Evolutionary conservation across 2,797 vertebrate genomes (phyloP), one percentile per base, ranked within the genome.

Genomic region (Pangasius krempfi): DNA sequence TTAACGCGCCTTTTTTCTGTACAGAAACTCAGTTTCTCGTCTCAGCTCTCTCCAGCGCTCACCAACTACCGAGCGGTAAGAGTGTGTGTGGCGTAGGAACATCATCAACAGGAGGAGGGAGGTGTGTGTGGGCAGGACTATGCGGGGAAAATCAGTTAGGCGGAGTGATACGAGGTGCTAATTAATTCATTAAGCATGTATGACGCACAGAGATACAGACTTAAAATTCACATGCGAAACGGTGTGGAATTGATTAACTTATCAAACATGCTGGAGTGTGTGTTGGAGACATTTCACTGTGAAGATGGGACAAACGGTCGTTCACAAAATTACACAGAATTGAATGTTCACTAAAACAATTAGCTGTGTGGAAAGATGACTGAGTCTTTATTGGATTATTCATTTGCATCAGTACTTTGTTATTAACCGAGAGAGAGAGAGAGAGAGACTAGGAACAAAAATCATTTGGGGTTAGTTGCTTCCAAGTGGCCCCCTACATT

Each of bases 121-220:
- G 85, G 88, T 50, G 88, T 62, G 86, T 25, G 86, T 83, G 87
- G 56, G 89, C 79, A 78, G 66, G 85, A 79, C 86, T 70, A 40
- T 60, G 85, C n/a, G 60, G n/a, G n/a, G 44, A 82, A 75, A 89
- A 89, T 92, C 89, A 94, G 92, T 93, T 92, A 94, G 95, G 96
- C 97, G 97, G 96, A 97, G 92, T 95, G 95, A 97, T 97, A 95
- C 92, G 93, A 87, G 80, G 89, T 90, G 92, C 92, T 93, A 92
- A 93, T 95, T 93, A 92, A 94, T 88, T 93, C 94, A 93, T 92
- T 93, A 93, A 95, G 94, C 94, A 94, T 95, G 95, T 81, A 84
- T 60, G 84, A 81, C 47, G 37, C 84, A 82, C 56, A n/a, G 44
- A 82, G 75, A 89, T 58, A 20, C 84, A 79, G 64, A 22, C 25